Evolutionary conservation across 2,888 invertebrate species (phyloP).

Genomic region (Andrena praecox): DNA sequence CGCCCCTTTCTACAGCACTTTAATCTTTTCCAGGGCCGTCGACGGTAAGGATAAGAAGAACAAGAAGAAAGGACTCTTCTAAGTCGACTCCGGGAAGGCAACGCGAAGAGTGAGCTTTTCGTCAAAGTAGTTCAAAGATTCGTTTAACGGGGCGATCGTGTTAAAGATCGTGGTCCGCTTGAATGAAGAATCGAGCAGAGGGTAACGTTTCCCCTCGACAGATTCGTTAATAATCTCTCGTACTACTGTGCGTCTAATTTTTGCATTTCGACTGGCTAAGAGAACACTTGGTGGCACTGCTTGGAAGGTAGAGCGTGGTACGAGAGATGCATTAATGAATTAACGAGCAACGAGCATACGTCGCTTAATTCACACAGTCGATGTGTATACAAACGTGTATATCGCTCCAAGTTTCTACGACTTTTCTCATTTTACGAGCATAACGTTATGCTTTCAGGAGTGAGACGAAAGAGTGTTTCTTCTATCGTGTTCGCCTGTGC

Average conservation of each 20-base stretch:
- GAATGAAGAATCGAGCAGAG: conserved; percentile 5
- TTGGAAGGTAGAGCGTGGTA: background rate
- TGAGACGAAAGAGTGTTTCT: conserved; percentile 37
- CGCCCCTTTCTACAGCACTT: conserved; percentile 35
- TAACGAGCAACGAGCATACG: conserved; percentile 23
- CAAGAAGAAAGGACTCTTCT: conserved; percentile 96
- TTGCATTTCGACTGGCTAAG: background rate
- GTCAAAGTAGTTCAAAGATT: conserved; percentile 23
- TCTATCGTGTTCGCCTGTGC: conserved; percentile 53
- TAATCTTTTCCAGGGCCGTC: conserved; percentile 88
- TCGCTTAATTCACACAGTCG: conserved; percentile 32
- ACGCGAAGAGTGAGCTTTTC: conserved; percentile 38
- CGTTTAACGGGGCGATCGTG: conserved; percentile 16
- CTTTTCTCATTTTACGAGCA: conserved; percentile 25
- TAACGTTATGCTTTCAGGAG: conserved; percentile 33
- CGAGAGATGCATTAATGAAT: conserved; percentile 20
- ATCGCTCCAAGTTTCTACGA: conserved; percentile 38
- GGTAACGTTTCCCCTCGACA: background rate
- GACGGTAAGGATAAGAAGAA: conserved; percentile 95
- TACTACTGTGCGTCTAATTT: conserved; percentile 8
- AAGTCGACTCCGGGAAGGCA: conserved; percentile 81
- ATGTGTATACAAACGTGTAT: conserved; percentile 40
- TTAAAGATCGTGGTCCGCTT: background rate
- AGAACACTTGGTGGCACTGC: background rate
- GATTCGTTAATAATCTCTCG: conserved; percentile 24